Percentiles rank a stretch among this genome's conserved stretches.
These are phyloP conservation scores for Haliclona indistincta DNA, from an alignment of 37 sponge, comb jelly and placozoan genomes.

Conservation along the genomic window DNA sequence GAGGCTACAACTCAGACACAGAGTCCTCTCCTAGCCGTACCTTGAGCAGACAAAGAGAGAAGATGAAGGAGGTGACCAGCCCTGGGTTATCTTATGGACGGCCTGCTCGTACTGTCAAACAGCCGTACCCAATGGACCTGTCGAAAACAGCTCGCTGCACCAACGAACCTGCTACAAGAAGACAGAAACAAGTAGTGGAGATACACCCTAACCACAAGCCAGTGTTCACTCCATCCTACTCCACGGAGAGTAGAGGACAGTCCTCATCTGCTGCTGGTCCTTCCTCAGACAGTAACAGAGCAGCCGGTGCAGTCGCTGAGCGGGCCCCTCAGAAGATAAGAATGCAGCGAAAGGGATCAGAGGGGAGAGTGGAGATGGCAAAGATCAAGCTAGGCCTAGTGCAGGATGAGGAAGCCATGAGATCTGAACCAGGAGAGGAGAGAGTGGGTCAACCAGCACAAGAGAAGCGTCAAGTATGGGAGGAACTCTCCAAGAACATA, in stretches of 20 bases:
- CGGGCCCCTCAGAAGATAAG: too few species aligned
- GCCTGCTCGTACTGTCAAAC: too few species aligned
- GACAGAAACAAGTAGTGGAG: background rate
- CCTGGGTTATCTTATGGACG: too few species aligned
- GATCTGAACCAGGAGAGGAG: background rate
- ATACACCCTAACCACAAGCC: background rate
- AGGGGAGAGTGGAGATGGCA: too few species aligned
- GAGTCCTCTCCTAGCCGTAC: conserved; percentile 68
- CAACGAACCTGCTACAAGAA: background rate
- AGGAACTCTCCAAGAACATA: too few species aligned
- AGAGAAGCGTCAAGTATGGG: background rate
- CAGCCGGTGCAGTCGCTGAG: too few species aligned
- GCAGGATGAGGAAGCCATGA: too few species aligned
- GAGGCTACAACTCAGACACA: conserved; percentile 65
- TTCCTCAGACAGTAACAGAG: background rate
- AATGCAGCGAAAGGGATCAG: background rate
- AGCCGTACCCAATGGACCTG: background rate
- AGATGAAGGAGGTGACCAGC: background rate
- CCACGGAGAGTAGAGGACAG: background rate
- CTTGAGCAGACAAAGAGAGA: conserved; percentile 28
- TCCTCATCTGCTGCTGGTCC: background rate
- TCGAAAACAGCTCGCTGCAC: background rate
- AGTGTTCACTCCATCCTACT: background rate
- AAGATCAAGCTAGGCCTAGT: too few species aligned
- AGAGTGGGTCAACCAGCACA: background rate